Evolutionary conservation across 2,888 invertebrate species (phyloP).

Genomic region (Caenorhabditis sp.): DNA sequence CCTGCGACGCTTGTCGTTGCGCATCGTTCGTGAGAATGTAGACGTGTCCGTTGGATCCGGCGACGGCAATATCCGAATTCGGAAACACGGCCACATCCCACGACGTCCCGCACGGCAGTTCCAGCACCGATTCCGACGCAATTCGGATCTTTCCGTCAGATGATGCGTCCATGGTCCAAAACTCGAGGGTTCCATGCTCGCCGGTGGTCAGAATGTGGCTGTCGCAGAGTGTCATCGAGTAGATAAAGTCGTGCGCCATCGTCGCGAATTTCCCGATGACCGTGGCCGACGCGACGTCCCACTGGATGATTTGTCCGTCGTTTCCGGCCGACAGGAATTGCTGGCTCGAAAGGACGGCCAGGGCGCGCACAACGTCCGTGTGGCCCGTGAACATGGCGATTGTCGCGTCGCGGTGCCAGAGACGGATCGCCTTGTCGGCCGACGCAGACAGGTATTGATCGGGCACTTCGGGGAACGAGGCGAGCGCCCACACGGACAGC

Average conservation of each 20-base stretch:
- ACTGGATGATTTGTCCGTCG: constrained; percentile 89
- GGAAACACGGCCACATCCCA: constrained; percentile 89
- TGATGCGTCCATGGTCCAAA: constrained; percentile 59
- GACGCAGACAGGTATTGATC: constrained; percentile 86
- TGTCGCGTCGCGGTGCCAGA: constrained; percentile 88
- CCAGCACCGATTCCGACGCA: constrained; percentile 80
- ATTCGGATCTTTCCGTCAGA: constrained; percentile 21
- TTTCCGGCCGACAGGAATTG: constrained; percentile 92
- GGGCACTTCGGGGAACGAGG: constrained; percentile 68
- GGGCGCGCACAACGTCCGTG: constrained; percentile 90
- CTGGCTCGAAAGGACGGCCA: constrained; percentile 85
- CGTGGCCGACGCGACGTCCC: constrained; percentile 87
- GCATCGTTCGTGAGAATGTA: constrained; percentile 89
- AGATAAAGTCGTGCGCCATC: constrained; percentile 70
- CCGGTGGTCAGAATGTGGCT: constrained; percentile 67
- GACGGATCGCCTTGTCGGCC: constrained; percentile 91
- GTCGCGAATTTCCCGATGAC: constrained; percentile 83
- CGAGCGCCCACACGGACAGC: constrained; percentile 89
- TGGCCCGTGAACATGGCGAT: constrained; percentile 84
- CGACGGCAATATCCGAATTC: constrained; percentile 92
- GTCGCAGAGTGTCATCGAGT: constrained; percentile 60
- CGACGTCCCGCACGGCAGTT: constrained; percentile 89
- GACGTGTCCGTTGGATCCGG: constrained; percentile 88
- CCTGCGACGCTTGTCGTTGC: constrained; percentile 84
- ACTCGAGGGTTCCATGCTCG: constrained; percentile 72